Evolutionary conservation across 2,888 invertebrate species (phyloP), one percentile per base, ranked within the genome.

Genomic region (Sarcophaga variegata): DNA sequence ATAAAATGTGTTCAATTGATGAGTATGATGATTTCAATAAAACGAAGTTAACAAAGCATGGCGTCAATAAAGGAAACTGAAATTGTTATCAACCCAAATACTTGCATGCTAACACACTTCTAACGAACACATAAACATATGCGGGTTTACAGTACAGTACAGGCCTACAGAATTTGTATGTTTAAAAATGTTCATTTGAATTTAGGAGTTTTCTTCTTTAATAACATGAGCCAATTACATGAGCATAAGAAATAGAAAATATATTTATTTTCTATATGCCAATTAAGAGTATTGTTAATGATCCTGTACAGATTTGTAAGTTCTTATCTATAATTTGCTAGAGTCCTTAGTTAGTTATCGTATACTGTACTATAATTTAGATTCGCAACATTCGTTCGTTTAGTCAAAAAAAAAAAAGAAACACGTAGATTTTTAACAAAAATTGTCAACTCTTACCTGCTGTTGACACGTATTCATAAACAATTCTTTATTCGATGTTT

Each of bases 11-110:
- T 80, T 72, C 79, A 67, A 74, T 62, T 14, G 54, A 47, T 77
- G 70, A 71, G 64, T 78, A 66, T 78, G 81, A 81, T 59, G 78
- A 75, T 71, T 82, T 82, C 71, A 71, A 79, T 76, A 75, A 82
- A 79, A 76, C 66, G 66, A 79, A 79, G 75, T 82, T 85, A 79
- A 85, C 85, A 82, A 85, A 82, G 82, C 85, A 62, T 74, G 75
- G 78, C 75, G 78, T 81, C 85, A 85, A 79, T 79, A 85, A 62
- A 79, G 70, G 77, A 79, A 76, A 79, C 70, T 79, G 79, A 85
- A 85, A 79, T 79, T 78, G 74, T 81, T 85, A 81, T 78, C 85
- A 69, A 81, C 78, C 72, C 74, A 49, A 20, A 62, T 62, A 54
- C 49, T 22, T 27, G 66, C 66, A 37, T 59, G 4, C 47, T 47